These are phyloP conservation scores for Pseudomugil gertrudae DNA, from an alignment of 2,797 vertebrate species.

Conservation along the genomic window DNA sequence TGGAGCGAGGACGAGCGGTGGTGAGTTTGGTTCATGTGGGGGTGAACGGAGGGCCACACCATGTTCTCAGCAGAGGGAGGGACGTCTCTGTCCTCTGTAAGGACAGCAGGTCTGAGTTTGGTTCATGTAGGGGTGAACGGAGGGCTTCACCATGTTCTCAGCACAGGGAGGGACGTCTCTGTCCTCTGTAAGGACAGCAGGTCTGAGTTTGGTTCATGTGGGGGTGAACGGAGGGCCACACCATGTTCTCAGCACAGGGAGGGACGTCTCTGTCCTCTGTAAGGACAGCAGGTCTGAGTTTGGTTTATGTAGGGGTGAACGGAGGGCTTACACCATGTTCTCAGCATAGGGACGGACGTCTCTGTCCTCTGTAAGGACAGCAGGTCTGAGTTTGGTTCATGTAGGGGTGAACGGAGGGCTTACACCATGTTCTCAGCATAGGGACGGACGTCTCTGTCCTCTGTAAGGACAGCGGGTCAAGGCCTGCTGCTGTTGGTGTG, in stretches of 20 bases:
- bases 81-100: not conserved
- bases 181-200: no score
- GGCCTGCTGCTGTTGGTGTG: not conserved
- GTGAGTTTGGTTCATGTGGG: slow-evolving; percentile 17
- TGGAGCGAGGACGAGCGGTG: not conserved
- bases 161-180: no score
- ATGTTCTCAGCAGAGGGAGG: slow-evolving; percentile 3
- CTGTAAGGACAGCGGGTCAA: not conserved
- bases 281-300: no score
- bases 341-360: no score
- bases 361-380: no score
- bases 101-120: no score
- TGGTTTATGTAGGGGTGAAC: no score
- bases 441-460: not conserved
- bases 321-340: no score
- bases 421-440: slow-evolving; percentile 5
- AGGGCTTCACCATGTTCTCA: no score
- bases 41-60: slow-evolving; percentile 11
- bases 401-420: slow-evolving; percentile 10
- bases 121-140: no score
- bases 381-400: slow-evolving; percentile 28
- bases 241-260: slow-evolving; percentile 5
- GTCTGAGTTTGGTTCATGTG: slow-evolving; percentile 21
- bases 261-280: not conserved
- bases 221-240: slow-evolving; percentile 11